Conservation (phyloP, 2,797 vertebrate species). For the Pangasius djambal region DNA sequence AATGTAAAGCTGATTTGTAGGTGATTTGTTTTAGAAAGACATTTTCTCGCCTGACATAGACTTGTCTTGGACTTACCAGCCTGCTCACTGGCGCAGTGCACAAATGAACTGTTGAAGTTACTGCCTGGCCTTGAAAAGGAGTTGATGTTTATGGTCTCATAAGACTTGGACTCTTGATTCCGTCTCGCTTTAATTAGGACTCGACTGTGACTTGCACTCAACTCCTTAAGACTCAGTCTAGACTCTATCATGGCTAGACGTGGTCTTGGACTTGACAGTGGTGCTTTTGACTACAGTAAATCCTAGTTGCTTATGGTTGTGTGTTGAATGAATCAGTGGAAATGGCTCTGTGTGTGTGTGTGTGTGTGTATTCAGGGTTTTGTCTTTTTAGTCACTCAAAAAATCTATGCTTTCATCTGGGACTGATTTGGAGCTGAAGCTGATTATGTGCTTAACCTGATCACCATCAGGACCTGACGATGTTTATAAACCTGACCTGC, state of each 20-base stretch:
- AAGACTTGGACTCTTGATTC: not conserved
- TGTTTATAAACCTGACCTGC: not conserved
- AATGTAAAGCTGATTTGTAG: not conserved
- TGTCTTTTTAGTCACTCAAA: not conserved
- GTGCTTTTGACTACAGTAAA: not conserved
- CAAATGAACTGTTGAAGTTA: not conserved
- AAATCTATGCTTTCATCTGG: not conserved
- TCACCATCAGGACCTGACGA: not conserved
- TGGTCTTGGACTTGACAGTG: not conserved
- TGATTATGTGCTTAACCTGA: constrained; percentile 1
- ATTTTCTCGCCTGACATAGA: not conserved
- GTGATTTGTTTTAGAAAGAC: not conserved
- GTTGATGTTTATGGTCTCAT: not conserved
- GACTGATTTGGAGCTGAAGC: not conserved
- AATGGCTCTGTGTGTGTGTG: not conserved
- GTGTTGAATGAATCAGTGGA: not conserved
- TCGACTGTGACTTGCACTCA: not conserved
- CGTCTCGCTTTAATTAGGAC: not conserved
- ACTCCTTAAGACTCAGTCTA: not conserved
- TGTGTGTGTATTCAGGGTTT: not conserved
- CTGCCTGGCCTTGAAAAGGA: not conserved
- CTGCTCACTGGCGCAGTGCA: not conserved
- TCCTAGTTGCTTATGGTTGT: not conserved
- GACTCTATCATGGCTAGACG: not conserved
- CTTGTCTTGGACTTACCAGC: not conserved